These are phyloP conservation scores for Prunella strophiata DNA, from an alignment of 2,797 vertebrate species.

Conservation along the genomic window DNA sequence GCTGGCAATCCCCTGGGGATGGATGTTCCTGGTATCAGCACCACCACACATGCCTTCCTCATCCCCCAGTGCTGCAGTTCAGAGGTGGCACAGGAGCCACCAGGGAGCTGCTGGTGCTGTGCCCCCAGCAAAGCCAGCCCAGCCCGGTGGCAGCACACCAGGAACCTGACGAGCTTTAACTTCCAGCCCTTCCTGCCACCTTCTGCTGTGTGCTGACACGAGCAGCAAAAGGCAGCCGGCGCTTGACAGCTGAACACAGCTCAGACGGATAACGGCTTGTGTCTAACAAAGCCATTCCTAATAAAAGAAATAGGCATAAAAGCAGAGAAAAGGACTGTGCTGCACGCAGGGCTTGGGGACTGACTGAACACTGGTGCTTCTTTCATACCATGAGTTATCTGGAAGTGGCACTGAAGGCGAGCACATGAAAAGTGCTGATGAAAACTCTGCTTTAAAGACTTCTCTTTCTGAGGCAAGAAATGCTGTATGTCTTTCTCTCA, in stretches of 20 bases:
- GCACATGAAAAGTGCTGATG: background rate
- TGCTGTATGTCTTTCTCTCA: conserved; percentile 1
- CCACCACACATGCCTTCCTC: background rate
- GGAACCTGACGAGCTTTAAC: background rate
- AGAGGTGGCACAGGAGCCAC: background rate
- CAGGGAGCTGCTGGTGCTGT: background rate
- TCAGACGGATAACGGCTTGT: background rate
- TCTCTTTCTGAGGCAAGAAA: conserved; percentile 22
- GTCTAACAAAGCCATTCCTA: conserved; percentile 37
- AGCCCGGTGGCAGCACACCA: accelerated
- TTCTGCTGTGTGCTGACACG: background rate
- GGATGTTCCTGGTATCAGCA: background rate
- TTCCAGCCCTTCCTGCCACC: background rate
- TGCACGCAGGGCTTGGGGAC: background rate
- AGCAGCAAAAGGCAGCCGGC: background rate
- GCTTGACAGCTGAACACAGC: conserved; percentile 15
- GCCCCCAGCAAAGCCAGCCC: background rate
- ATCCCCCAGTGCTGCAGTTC: accelerated
- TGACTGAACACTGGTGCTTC: background rate
- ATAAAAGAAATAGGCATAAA: conserved; percentile 10
- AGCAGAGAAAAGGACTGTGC: background rate
- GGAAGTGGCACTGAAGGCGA: background rate
- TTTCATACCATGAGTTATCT: background rate
- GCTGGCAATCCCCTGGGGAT: background rate
- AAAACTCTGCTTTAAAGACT: conserved; percentile 31